phyloP scores from a whole-genome alignment of 64 coral and sea anemone species.

The Porites lutea region DNA sequence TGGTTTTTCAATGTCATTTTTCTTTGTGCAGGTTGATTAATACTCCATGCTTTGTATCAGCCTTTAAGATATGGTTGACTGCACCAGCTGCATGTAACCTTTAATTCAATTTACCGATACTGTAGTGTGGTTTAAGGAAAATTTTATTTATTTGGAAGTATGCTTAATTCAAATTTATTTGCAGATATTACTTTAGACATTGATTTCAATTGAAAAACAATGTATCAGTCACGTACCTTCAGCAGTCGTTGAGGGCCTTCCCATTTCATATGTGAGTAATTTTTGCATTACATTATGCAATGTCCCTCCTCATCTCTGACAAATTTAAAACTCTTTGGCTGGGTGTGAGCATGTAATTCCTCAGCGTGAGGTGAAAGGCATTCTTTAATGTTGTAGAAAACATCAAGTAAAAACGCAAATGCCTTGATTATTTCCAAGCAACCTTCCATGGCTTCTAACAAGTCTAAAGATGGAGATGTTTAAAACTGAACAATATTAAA shows the following conservation, averaged over 20 bases:
- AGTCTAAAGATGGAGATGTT: neutral
- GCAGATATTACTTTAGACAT: no score
- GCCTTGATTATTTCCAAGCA: neutral
- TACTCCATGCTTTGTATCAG: no score
- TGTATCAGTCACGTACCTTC: neutral
- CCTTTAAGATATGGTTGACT: no score
- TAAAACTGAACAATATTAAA: no score
- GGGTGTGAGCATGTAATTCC: neutral
- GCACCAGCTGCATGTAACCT: no score
- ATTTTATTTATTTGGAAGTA: no score
- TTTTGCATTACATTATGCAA: neutral
- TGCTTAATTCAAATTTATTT: no score
- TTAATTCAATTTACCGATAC: no score
- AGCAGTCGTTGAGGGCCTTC: constrained; percentile 2
- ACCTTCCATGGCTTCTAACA: neutral
- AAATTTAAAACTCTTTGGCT: constrained; percentile 16
- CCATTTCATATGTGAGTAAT: constrained; percentile 3
- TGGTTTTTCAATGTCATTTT: no score
- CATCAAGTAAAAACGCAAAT: neutral
- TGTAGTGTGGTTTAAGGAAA: no score
- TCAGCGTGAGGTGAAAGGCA: neutral
- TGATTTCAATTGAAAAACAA: no score
- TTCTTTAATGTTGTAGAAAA: neutral
- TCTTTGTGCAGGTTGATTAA: no score
- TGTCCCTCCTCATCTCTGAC: neutral